Percentiles rank a stretch among this genome's conserved stretches.
Evolutionary conservation across 2,113 vertebrate species (phyloP).

Genomic region (Pterocles gutturalis): DNA sequence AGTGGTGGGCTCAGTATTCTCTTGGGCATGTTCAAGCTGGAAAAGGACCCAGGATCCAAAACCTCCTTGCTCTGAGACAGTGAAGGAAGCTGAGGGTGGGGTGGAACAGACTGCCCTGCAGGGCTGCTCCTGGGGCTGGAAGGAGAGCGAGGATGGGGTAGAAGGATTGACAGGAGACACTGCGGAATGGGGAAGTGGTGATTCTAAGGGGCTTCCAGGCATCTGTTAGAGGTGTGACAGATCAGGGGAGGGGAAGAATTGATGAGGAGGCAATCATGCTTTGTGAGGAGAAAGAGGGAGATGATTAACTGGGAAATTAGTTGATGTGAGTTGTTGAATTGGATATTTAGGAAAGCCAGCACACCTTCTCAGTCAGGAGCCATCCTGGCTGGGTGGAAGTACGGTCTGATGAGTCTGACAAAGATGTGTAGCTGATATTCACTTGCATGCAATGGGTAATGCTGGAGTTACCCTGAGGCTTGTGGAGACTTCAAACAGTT

Average conservation of each 20-base stretch:
- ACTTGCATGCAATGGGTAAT: not conserved
- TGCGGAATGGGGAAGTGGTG: not conserved
- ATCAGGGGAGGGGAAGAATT: not conserved
- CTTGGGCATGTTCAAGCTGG: not conserved
- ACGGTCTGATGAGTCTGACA: not conserved
- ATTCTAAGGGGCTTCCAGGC: not conserved
- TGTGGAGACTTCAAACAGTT: conserved; percentile 36
- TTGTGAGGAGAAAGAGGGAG: not conserved
- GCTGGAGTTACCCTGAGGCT: conserved; percentile 46
- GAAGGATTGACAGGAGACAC: not conserved
- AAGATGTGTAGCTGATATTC: conserved; percentile 40
- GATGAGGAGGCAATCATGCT: not conserved
- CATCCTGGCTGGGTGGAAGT: not conserved
- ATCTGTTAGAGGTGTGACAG: not conserved
- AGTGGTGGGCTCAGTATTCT: not conserved
- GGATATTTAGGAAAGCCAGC: not conserved
- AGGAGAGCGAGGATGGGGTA: not conserved
- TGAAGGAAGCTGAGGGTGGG: not conserved
- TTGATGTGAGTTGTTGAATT: not conserved
- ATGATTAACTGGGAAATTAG: not conserved
- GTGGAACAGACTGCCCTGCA: not conserved
- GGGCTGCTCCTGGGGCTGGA: not conserved
- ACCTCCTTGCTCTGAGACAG: not conserved
- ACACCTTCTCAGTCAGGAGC: not conserved
- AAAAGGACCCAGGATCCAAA: not conserved